These are phyloP conservation scores for Artibeus jamaicensis DNA, from an alignment of 2,797 vertebrate species.

Conservation along the genomic window DNA sequence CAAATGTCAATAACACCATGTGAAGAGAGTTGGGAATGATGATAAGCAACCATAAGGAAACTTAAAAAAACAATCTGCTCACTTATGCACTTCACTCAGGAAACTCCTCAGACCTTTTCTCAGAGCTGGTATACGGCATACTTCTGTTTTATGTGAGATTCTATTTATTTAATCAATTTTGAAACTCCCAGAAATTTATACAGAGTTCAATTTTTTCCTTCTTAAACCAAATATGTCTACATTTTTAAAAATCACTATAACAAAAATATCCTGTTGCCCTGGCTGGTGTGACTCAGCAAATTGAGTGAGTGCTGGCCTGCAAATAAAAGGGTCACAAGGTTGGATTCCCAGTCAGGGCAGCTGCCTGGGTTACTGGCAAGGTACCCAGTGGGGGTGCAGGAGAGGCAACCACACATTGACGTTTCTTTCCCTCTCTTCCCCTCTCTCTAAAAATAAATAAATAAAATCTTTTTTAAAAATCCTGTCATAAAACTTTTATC, in stretches of 20 bases:
- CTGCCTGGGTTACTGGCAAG: no score
- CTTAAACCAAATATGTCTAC: neutral
- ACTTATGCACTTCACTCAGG: neutral
- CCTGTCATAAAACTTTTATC: neutral
- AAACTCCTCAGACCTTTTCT: neutral
- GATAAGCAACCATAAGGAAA: neutral
- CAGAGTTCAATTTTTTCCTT: neutral
- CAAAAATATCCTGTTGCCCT: neutral
- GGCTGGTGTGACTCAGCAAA: no score
- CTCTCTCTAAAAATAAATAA: no score
- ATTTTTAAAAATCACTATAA: slow-evolving; percentile 5
- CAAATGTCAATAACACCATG: neutral
- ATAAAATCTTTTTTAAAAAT: neutral
- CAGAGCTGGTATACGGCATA: neutral
- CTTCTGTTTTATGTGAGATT: neutral
- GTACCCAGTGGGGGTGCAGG: no score
- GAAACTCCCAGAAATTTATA: neutral
- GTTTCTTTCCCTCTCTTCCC: no score
- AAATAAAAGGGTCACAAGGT: no score
- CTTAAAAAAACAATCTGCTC: neutral
- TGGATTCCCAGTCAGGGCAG: no score
- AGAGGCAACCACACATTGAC: no score
- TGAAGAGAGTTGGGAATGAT: neutral
- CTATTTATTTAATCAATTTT: neutral
- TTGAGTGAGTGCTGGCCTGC: no score